Base-by-base conservation (phyloP, 53 echinoderm and acorn worm genomes). In the Stichopus horrens region DNA sequence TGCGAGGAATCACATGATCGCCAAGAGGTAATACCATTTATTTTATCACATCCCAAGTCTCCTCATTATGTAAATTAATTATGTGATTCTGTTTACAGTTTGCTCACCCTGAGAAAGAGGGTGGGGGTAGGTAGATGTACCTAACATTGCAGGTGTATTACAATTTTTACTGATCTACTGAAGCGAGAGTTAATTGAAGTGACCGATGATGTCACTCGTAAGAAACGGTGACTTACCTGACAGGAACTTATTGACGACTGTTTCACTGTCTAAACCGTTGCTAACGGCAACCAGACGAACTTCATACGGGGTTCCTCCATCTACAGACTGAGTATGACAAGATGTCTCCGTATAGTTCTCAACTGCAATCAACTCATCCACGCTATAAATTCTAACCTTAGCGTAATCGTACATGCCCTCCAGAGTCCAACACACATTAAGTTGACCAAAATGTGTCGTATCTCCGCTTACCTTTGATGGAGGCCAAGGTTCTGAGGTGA, bases 371-470 rank as follows among this genome's bases (percentile, higher is more conserved):
- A n/a, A 16, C 6, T 71, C 19, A 18, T 18, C 6, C 71, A 71
- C 18, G 37, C 37, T n/a, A 16, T n/a, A 71, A 71, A 71, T n/a
- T 21, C 4, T 71, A 18, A 71, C 71, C 18, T 71, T 16, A 71
- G 19, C 71, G 19, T 71, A 71, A 16, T 71, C 20, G n/a, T 71
- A 71, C 14, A 5, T 71, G 71, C 71, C 71, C n/a, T 71, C 18
- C 71, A 71, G n/a, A 16, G 21, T 81, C 81, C 81, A 81, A 7
- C 81, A 81, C 9, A 56, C 58, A 57, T 18, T 22, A 57, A 81
- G 4, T 11, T 22, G 81, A 23, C 81, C 23, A 23, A 18, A 81
- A 51, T 16, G n/a, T 20, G 58, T 21, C 6, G 56, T 81, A n/a
- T 81, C 21, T 11, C 21, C 20, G 6, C 4, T 11, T 56, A 55